phyloP scores from a whole-genome alignment of 2,888 invertebrate genomes.

The Chromoteleia sp. region DNA sequence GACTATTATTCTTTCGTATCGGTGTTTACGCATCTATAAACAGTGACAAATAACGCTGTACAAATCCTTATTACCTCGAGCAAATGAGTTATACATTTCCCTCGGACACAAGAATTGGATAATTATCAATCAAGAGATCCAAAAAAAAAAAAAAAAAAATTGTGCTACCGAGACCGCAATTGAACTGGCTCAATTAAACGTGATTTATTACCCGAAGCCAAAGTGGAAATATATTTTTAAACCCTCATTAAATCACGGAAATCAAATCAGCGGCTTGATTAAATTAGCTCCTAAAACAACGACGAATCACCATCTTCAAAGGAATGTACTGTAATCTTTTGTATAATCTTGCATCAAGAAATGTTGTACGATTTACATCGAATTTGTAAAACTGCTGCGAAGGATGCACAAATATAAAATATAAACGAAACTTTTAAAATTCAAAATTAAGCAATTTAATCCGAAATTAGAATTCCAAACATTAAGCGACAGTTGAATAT shows the following conservation, averaged over 20 bases:
- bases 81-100: slow-evolving; percentile 1
- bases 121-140: slow-evolving; percentile 9
- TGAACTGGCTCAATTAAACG: not conserved
- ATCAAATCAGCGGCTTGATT: slow-evolving; percentile 2
- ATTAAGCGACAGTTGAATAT: too few species aligned
- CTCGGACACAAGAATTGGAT: not conserved
- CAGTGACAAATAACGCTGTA: slow-evolving; percentile 33
- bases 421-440: too few species aligned
- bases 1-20: slow-evolving; percentile 48
- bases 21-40: slow-evolving; percentile 24
- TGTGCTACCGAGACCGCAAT: not conserved
- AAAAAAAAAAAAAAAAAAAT: not conserved
- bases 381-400: too few species aligned
- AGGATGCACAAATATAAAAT: too few species aligned
- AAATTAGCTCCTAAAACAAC: not conserved
- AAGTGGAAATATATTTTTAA: slow-evolving; percentile 8
- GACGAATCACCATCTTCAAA: not conserved
- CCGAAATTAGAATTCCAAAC: too few species aligned
- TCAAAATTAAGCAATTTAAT: too few species aligned
- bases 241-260: not conserved
- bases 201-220: not conserved
- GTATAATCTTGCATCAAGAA: too few species aligned
- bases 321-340: not conserved
- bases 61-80: not conserved
- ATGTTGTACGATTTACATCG: too few species aligned